phyloP scores from a whole-genome alignment of 2,797 vertebrate genomes.

The Gymnoscopelus microlampas region DNA sequence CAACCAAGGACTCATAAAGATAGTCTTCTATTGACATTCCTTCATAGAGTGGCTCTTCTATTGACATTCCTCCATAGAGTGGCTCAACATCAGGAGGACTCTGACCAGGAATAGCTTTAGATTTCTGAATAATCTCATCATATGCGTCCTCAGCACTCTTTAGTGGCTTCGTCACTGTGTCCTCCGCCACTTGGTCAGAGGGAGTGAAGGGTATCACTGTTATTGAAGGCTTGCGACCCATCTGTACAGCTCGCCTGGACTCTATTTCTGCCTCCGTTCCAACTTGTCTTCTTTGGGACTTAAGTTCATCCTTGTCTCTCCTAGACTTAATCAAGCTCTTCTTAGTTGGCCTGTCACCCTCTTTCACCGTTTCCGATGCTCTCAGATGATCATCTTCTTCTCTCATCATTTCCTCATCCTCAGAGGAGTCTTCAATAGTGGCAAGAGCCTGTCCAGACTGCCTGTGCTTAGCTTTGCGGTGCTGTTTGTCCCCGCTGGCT shows the following conservation, averaged over 20 bases:
- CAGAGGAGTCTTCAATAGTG: constrained; percentile 95
- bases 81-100: constrained; percentile 93
- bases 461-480: constrained; percentile 92
- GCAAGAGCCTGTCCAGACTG: constrained; percentile 89
- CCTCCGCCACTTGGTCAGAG: constrained; percentile 73
- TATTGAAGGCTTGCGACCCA: constrained; percentile 88
- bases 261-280: constrained; percentile 93
- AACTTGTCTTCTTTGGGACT: constrained; percentile 84
- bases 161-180: constrained; percentile 77
- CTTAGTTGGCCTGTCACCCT: constrained; percentile 84
- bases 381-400: constrained; percentile 85
- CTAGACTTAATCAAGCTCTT: constrained; percentile 86
- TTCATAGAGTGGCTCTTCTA: constrained; percentile 95
- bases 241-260: constrained; percentile 88
- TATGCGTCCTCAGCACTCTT: constrained; percentile 95
- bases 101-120: constrained; percentile 86
- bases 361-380: constrained; percentile 86
- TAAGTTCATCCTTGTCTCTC: constrained; percentile 86
- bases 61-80: constrained; percentile 95
- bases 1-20: constrained; percentile 96
- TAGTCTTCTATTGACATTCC: constrained; percentile 99
- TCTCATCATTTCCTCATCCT: constrained; percentile 87
- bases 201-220: constrained; percentile 88
- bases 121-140: constrained; percentile 92
- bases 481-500: constrained; percentile 89